These are phyloP conservation scores for Tachysurus vachellii DNA, from an alignment of 2,113 vertebrate genomes.

Conservation along the genomic window DNA sequence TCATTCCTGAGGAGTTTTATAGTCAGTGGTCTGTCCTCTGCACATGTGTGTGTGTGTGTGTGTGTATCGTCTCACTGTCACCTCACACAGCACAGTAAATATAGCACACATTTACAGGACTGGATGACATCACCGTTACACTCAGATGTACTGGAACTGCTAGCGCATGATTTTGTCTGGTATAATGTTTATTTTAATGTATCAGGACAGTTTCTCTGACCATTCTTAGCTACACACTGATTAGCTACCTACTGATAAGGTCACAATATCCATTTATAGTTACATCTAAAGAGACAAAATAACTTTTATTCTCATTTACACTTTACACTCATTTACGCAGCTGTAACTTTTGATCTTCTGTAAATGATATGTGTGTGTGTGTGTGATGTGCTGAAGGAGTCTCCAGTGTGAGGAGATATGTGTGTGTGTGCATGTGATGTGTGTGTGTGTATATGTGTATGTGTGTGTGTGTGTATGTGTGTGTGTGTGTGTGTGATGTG, in stretches of 20 bases:
- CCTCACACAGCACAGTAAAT: background rate
- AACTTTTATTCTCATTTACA: background rate
- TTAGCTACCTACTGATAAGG: background rate
- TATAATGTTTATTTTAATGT: background rate
- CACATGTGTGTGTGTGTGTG: background rate
- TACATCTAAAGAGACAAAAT: background rate
- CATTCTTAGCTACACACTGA: background rate
- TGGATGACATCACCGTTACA: constrained; percentile 9
- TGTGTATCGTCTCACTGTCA: background rate
- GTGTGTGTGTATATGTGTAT: too few species aligned
- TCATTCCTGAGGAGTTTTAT: too few species aligned
- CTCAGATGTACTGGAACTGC: background rate
- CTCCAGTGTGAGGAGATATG: background rate
- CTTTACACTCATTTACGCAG: background rate
- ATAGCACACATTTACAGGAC: constrained; percentile 3
- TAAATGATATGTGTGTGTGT: background rate
- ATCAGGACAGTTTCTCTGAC: background rate
- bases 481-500: too few species aligned
- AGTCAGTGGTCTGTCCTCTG: too few species aligned
- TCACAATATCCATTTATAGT: constrained; percentile 3
- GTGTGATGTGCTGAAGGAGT: background rate
- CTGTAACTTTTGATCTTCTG: background rate
- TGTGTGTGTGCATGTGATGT: too few species aligned
- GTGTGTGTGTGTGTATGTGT: too few species aligned
- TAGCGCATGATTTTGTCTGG: background rate